These are phyloP conservation scores for Ichneumoninae sp. DNA, from an alignment of 2,888 invertebrate species.

Conservation along the genomic window DNA sequence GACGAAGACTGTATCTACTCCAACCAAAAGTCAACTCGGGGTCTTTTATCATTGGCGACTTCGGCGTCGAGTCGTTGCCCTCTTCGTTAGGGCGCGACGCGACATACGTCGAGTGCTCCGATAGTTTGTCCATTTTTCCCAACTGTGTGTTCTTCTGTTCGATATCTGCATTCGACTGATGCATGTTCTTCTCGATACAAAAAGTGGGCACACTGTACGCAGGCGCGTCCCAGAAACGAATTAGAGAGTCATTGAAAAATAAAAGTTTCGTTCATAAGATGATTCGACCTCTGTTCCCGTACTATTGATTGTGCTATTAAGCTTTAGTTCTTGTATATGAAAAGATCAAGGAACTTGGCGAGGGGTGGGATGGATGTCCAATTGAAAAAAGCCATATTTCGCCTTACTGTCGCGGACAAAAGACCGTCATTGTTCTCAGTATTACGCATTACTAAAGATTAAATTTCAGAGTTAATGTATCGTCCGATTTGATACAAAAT, in stretches of 20 bases:
- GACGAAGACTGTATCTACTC: background rate
- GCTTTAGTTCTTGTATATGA: too few relatives aligned
- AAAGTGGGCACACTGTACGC: background rate
- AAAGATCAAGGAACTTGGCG: too few relatives aligned
- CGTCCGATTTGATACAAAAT: slow-evolving; percentile 59
- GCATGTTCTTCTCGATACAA: background rate
- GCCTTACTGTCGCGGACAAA: too few relatives aligned
- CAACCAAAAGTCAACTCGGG: background rate
- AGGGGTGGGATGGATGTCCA: too few relatives aligned
- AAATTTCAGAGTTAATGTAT: too few relatives aligned
- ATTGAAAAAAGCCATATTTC: too few relatives aligned
- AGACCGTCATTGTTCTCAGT: too few relatives aligned
- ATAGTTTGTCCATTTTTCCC: background rate
- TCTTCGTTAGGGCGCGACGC: background rate
- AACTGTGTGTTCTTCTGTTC: background rate
- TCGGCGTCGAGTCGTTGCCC: background rate
- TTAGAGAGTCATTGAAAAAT: background rate
- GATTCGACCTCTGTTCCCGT: background rate
- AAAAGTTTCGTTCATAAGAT: slow-evolving; percentile 1
- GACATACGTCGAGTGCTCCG: background rate
- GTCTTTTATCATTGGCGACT: background rate
- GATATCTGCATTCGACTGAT: background rate
- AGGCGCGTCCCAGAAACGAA: background rate
- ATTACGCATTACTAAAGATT: too few relatives aligned
- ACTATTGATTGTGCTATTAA: background rate